Conservation (phyloP, 2,797 vertebrate genomes). For the Karalla daura region DNA sequence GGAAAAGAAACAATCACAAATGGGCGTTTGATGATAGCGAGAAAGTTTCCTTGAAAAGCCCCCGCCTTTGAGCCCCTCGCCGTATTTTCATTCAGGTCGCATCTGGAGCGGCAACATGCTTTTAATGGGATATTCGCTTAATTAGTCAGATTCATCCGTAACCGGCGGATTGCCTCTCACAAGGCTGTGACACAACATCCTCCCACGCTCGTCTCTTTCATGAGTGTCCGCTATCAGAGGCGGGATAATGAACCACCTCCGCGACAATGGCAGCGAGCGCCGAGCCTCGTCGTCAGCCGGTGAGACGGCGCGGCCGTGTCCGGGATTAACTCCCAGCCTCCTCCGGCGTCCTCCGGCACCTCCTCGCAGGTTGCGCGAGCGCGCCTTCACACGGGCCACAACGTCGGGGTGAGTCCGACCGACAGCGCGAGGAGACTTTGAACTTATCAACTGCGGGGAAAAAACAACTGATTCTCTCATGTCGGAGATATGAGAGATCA, state of each 20-base stretch:
- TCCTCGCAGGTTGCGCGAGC: background rate
- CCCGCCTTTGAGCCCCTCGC: conserved; percentile 6
- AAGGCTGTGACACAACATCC: conserved; percentile 55
- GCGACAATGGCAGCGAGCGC: conserved; percentile 38
- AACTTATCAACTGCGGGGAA: too few relatives aligned
- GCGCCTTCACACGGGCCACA: too few relatives aligned
- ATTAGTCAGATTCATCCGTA: conserved; percentile 59
- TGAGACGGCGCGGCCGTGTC: conserved; percentile 9
- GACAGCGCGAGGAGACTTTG: too few relatives aligned
- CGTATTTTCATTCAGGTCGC: conserved; percentile 56
- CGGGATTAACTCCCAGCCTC: conserved; percentile 2
- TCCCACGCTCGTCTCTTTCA: conserved; percentile 65
- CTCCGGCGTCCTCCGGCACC: background rate
- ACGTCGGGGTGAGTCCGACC: too few relatives aligned
- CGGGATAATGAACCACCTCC: conserved; percentile 56
- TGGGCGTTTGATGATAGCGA: conserved; percentile 57
- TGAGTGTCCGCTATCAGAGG: conserved; percentile 50
- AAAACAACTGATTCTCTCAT: background rate
- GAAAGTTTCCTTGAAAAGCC: conserved; percentile 33
- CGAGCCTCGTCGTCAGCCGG: conserved; percentile 27
- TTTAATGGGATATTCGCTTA: conserved; percentile 63
- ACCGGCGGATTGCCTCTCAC: conserved; percentile 42
- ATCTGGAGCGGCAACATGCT: conserved; percentile 35
- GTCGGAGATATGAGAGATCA: background rate
- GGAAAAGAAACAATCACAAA: conserved; percentile 49